A percentile compares a stretch with the other conserved stretches of the same genome.
Conservation (phyloP, 2,888 invertebrate genomes). For the Cenopis cana region DNA sequence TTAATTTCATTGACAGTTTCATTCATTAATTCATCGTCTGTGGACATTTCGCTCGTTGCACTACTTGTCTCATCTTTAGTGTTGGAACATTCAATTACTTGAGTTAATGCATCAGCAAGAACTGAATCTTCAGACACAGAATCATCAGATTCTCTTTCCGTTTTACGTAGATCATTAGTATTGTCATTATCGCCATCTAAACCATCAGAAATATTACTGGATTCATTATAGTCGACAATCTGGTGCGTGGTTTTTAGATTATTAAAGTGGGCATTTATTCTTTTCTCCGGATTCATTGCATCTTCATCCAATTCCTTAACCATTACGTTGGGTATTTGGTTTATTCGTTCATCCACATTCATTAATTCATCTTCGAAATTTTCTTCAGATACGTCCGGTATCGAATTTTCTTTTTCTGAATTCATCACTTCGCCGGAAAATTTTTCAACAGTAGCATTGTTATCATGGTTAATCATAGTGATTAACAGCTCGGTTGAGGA, state of each 20-base stretch:
- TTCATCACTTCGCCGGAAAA: slow-evolving; percentile 41
- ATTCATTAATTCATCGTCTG: slow-evolving; percentile 64
- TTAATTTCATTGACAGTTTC: slow-evolving; percentile 71
- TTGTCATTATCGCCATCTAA: slow-evolving; percentile 38
- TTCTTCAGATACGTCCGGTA: slow-evolving; percentile 2
- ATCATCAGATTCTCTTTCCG: slow-evolving; percentile 36
- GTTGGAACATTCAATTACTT: slow-evolving; percentile 64
- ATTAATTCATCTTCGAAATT: slow-evolving; percentile 45
- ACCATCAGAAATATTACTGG: slow-evolving; percentile 47
- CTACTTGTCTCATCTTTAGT: neutral
- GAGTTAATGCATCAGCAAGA: slow-evolving; percentile 71
- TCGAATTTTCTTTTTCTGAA: slow-evolving; percentile 6
- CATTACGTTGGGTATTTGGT: neutral
- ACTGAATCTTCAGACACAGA: slow-evolving; percentile 53
- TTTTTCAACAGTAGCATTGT: slow-evolving; percentile 23
- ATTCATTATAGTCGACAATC: slow-evolving; percentile 33
- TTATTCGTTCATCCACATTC: slow-evolving; percentile 6
- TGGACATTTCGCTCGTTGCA: slow-evolving; percentile 53
- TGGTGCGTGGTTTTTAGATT: neutral
- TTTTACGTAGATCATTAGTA: slow-evolving; percentile 1
- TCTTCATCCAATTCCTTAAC: slow-evolving; percentile 43
- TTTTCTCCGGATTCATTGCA: slow-evolving; percentile 14
- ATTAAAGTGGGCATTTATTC: slow-evolving; percentile 7
- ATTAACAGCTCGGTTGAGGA: slow-evolving; percentile 62
- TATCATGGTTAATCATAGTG: slow-evolving; percentile 50